A percentile compares a stretch with the other conserved stretches of the same genome.
Evolutionary conservation across 2,797 vertebrate genomes (phyloP).

Genomic region (Anomalospiza imberbis): DNA sequence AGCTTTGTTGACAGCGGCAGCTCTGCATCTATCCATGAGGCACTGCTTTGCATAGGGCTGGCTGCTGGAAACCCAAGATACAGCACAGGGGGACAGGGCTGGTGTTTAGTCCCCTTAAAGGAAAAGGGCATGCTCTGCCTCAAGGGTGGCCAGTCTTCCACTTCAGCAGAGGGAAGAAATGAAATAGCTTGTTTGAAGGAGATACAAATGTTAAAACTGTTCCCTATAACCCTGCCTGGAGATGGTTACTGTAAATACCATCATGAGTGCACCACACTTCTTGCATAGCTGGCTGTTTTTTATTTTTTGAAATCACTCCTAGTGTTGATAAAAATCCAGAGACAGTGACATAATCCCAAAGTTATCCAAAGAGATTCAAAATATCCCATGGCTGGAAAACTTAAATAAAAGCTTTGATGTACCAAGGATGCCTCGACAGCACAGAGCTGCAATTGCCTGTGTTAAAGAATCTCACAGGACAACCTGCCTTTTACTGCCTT

Average conservation of each 20-base stretch:
- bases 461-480: not conserved
- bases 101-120: not conserved
- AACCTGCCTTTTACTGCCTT: not conserved
- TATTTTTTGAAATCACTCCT: not conserved
- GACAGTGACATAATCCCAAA: not conserved
- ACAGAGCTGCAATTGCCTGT: not conserved
- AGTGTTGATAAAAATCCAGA: constrained; percentile 6
- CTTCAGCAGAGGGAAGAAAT: not conserved
- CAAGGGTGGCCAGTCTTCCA: not conserved
- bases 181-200: not conserved
- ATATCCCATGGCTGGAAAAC: not conserved
- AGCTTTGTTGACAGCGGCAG: not conserved
- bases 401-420: not conserved
- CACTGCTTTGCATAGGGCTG: not conserved
- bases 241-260: not conserved
- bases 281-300: not conserved
- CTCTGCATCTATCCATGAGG: not conserved
- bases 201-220: not conserved
- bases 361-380: not conserved
- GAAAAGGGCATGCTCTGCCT: not conserved
- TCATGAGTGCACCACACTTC: not conserved
- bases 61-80: not conserved
- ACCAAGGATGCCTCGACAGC: not conserved
- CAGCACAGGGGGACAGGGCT: not conserved
- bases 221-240: not conserved